Evolutionary conservation across 2,797 vertebrate genomes (phyloP).

Genomic region (Tokudaia muenninki): DNA sequence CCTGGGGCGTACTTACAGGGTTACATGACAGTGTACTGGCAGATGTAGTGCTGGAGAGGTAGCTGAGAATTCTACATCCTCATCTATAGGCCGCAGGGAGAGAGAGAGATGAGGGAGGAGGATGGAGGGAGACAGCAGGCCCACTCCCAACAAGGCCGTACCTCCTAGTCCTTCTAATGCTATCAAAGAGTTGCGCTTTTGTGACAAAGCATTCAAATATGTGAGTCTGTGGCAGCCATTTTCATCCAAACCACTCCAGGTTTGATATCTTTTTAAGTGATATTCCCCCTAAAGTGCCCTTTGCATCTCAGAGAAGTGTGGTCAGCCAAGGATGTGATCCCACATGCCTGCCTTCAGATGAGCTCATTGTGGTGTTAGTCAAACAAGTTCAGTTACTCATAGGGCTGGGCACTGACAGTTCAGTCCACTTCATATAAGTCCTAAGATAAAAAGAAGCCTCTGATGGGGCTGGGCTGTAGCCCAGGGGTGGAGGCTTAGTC

Average conservation of each 20-base stretch:
- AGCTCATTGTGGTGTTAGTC: not conserved
- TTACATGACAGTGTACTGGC: not conserved
- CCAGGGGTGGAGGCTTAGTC: too few relatives aligned
- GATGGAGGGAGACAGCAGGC: not conserved
- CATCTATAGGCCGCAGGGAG: not conserved
- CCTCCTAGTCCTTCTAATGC: not conserved
- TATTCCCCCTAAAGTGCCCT: not conserved
- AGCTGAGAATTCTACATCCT: not conserved
- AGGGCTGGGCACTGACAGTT: not conserved
- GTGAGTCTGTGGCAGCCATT: not conserved
- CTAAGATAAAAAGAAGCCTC: not conserved
- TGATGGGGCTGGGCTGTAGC: not conserved
- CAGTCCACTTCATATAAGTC: not conserved
- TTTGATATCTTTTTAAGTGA: not conserved
- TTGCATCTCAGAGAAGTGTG: not conserved
- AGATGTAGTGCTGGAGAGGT: not conserved
- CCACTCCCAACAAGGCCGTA: not conserved
- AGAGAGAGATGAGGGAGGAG: too few relatives aligned
- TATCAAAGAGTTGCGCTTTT: not conserved
- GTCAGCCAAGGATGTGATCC: not conserved
- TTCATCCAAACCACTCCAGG: not conserved
- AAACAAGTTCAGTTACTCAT: not conserved
- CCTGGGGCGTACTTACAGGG: not conserved
- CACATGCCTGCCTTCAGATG: not conserved
- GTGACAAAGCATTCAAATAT: not conserved